Conservation (phyloP, 2,113 vertebrate species). For the Myxocyprinus asiaticus region DNA sequence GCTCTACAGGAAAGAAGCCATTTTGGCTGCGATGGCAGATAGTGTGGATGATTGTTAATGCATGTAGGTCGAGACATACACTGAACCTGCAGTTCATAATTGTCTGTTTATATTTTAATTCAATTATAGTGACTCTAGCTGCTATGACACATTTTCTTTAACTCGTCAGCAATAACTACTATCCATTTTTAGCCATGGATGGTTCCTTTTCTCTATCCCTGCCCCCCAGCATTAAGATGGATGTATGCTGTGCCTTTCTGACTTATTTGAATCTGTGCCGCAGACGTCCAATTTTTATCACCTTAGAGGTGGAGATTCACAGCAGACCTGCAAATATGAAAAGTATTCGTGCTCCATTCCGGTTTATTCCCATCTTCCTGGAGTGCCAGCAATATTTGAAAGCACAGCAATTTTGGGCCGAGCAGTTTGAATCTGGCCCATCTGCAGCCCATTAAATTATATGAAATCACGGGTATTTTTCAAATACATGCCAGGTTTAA, state of each 20-base stretch:
- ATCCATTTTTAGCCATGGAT: not conserved
- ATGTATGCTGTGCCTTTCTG: slow-evolving; percentile 59
- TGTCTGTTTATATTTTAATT: too few relatives aligned
- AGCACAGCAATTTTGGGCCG: slow-evolving; percentile 57
- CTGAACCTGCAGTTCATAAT: too few relatives aligned
- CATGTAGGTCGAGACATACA: too few relatives aligned
- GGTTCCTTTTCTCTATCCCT: slow-evolving; percentile 18
- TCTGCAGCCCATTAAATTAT: slow-evolving; percentile 63
- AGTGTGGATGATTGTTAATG: not conserved
- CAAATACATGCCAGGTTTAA: slow-evolving; percentile 57
- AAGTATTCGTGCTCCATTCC: slow-evolving; percentile 61
- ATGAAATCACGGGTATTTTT: slow-evolving; percentile 64
- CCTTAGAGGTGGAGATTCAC: slow-evolving; percentile 60
- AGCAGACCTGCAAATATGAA: slow-evolving; percentile 58
- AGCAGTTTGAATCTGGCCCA: slow-evolving; percentile 63
- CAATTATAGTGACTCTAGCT: too few relatives aligned
- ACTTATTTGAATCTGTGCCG: slow-evolving; percentile 60
- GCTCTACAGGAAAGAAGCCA: slow-evolving; percentile 26
- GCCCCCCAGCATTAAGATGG: slow-evolving; percentile 55
- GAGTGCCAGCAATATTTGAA: slow-evolving; percentile 63
- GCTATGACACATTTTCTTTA: too few relatives aligned
- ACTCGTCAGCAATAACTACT: too few relatives aligned
- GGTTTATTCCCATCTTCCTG: slow-evolving; percentile 58
- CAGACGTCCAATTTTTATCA: slow-evolving; percentile 62
- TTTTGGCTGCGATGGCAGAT: slow-evolving; percentile 25